Conservation (phyloP, 2,888 invertebrate genomes). For the Hirtodrosophila alboralis region DNA sequence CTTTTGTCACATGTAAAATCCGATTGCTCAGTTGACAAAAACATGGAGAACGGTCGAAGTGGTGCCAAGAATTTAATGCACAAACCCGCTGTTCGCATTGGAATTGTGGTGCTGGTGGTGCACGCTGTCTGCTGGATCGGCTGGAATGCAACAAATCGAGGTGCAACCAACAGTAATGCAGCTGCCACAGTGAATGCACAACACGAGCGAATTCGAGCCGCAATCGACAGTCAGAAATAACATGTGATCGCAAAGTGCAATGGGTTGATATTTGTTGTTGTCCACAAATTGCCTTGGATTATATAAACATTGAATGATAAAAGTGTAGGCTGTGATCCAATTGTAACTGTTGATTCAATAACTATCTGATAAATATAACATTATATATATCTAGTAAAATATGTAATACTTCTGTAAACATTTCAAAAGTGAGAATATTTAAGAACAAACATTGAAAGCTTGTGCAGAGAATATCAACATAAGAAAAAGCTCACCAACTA, state of each 20-base stretch:
- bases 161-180: slow-evolving; percentile 10
- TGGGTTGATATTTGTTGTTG: too few relatives aligned
- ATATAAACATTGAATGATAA: background rate
- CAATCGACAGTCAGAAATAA: slow-evolving; percentile 33
- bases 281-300: background rate
- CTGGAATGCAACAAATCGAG: slow-evolving; percentile 55
- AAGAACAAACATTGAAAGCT: too few relatives aligned
- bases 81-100: slow-evolving; percentile 67
- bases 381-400: too few relatives aligned
- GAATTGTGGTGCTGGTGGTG: slow-evolving; percentile 64
- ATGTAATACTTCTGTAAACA: background rate
- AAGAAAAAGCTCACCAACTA: slow-evolving; percentile 20
- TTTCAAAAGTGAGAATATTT: background rate
- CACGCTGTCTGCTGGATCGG: slow-evolving; percentile 66
- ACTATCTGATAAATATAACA: too few relatives aligned
- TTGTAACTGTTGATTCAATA: too few relatives aligned
- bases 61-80: slow-evolving; percentile 31
- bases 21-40: slow-evolving; percentile 15
- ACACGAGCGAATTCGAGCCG: slow-evolving; percentile 55
- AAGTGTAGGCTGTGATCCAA: slow-evolving; percentile 7
- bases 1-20: background rate
- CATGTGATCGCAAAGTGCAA: too few relatives aligned
- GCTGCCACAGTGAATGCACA: slow-evolving; percentile 29
- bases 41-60: slow-evolving; percentile 44
- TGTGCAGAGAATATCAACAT: background rate